Conservation (phyloP, 2,888 invertebrate genomes). For the Lydus trimaculatus region DNA sequence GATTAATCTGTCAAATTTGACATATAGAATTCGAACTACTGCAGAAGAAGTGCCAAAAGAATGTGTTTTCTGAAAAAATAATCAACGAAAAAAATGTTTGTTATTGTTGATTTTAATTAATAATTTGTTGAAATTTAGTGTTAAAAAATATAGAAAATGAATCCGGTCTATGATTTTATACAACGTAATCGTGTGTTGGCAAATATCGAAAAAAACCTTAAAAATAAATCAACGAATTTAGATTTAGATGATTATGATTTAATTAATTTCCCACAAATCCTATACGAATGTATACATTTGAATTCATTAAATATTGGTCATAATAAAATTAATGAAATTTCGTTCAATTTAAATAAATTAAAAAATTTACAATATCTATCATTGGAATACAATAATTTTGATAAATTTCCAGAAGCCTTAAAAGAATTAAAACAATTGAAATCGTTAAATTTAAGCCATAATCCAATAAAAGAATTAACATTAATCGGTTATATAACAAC, state of each 20-base stretch:
- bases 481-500: constrained; percentile 67
- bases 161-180: constrained; percentile 72
- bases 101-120: too few relatives aligned
- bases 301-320: constrained; percentile 70
- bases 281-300: constrained; percentile 66
- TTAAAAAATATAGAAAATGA: constrained; percentile 59
- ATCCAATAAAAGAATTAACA: constrained; percentile 67
- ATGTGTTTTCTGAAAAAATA: too few relatives aligned
- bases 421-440: constrained; percentile 67
- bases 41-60: too few relatives aligned
- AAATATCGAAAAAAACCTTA: constrained; percentile 70
- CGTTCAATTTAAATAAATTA: constrained; percentile 63
- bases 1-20: too few relatives aligned
- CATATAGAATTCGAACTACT: too few relatives aligned
- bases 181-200: constrained; percentile 73
- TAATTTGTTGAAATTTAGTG: too few relatives aligned
- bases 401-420: constrained; percentile 67
- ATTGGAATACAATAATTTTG: constrained; percentile 71
- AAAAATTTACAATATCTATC: constrained; percentile 68
- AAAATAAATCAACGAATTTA: constrained; percentile 66
- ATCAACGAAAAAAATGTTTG: too few relatives aligned
- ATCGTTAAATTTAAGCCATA: constrained; percentile 72
- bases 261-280: constrained; percentile 65
- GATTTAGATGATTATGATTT: constrained; percentile 73
- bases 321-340: constrained; percentile 67